Base-by-base conservation (phyloP, 2,113 vertebrate genomes). In the Rhinopomastus cyanomelas region DNA sequence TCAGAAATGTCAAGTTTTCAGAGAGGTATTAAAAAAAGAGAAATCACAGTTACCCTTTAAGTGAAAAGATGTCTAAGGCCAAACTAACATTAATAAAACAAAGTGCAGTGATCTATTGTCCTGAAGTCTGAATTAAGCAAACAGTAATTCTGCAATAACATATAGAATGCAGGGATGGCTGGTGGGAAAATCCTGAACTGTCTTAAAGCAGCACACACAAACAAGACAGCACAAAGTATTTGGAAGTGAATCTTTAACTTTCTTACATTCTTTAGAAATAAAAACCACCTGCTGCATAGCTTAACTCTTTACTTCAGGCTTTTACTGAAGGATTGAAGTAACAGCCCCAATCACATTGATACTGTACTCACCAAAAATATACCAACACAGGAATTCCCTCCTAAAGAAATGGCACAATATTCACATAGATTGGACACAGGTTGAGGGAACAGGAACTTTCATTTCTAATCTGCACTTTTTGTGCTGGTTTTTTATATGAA, bases 111-210 rank as follows among this genome's bases (percentile, higher is more conserved):
- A 92, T 87, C 86, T 90, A 52, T 82, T 90, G 62, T 74, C 71
- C 71, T 74, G 62, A 90, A 71, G 52, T n/a, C 60, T 68, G 18
- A 71, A 87, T 83, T 85, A 82, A 91, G 90, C 72, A 94, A 88
- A 74, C 86, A 89, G 21, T 85, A 87, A 69, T 89, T 82, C 69
- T 94, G 23, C 49, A 94, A 94, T 55, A 94, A 93, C 56, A 81
- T 69, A 92, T 88, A 75, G 80, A 90, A 68, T 34, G 82, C 1
- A 75, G 57, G 77, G 57, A 62, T 14, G 4, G 4, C 42, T 94
- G 75, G 62, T 95, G 93, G 89, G 91, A 94, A 92, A 94, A 95
- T 30, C 22, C 30, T 95, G 85, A 96, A 88, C 91, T 69, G 44
- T 27, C 60, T 68, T 75, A 68, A 72, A 71, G 11, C 51, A 88